Conservation (phyloP, 2,113 vertebrate genomes). For the Menidia beryllina region DNA sequence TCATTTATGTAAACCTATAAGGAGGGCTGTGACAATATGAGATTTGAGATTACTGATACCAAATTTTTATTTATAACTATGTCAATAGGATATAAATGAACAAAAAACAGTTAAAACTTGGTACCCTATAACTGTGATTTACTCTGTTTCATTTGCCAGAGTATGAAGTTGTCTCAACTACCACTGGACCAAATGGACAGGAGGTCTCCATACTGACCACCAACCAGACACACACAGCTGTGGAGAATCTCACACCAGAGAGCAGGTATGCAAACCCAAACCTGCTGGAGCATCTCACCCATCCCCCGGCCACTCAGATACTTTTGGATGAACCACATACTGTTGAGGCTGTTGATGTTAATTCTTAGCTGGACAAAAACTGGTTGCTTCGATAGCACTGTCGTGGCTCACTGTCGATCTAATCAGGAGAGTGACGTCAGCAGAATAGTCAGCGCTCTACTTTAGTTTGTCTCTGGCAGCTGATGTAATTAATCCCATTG, state of each 20-base stretch:
- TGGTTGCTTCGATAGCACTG: conserved; percentile 13
- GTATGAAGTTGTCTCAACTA: conserved; percentile 91
- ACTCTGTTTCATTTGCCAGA: conserved; percentile 76
- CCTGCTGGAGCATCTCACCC: neutral
- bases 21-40: no score
- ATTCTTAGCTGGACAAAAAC: conserved; percentile 2
- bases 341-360: neutral
- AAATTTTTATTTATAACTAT: no score
- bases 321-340: neutral
- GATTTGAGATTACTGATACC: no score
- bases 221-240: conserved; percentile 94
- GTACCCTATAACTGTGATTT: neutral
- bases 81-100: no score
- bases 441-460: neutral
- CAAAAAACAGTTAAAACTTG: neutral
- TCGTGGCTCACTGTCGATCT: neutral
- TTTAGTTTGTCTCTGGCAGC: neutral
- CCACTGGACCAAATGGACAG: conserved; percentile 86
- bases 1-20: no score
- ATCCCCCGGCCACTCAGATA: neutral
- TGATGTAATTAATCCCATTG: conserved; percentile 20
- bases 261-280: conserved; percentile 86
- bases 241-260: conserved; percentile 96
- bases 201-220: conserved; percentile 88
- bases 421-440: neutral